Percentiles rank a stretch among this genome's conserved stretches.
Conservation (phyloP, 2,888 invertebrate genomes). For the Colletes collaris region DNA sequence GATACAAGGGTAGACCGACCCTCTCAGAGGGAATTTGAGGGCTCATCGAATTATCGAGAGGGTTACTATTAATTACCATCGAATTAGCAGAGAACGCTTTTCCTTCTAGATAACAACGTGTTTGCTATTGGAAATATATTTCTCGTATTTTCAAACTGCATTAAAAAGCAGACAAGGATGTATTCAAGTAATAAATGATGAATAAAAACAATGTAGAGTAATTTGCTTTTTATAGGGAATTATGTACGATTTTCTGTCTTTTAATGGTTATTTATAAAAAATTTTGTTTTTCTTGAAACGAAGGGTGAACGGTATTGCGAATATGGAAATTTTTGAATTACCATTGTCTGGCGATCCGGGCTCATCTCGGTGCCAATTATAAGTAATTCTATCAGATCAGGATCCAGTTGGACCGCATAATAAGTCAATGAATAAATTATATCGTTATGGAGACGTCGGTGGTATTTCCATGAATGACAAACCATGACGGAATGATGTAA, state of each 20-base stretch:
- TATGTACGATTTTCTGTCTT: neutral
- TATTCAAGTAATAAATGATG: no score
- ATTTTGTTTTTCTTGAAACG: neutral
- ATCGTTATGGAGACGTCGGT: constrained; percentile 11
- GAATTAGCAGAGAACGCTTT: constrained; percentile 55
- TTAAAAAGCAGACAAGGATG: no score
- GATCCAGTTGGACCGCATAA: constrained; percentile 20
- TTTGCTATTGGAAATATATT: no score
- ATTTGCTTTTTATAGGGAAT: no score
- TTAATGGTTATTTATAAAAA: neutral
- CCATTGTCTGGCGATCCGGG: constrained; percentile 24
- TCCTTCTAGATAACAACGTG: constrained; percentile 3
- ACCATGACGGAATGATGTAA: constrained; percentile 35
- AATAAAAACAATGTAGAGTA: no score
- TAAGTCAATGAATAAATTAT: constrained; percentile 58
- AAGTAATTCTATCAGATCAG: constrained; percentile 40
- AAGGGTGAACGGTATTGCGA: neutral
- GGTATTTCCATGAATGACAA: constrained; percentile 49
- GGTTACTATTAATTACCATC: constrained; percentile 70
- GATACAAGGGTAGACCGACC: constrained; percentile 47
- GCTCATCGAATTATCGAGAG: constrained; percentile 70
- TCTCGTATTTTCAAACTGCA: no score
- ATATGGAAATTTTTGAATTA: constrained; percentile 19
- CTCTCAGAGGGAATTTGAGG: constrained; percentile 48
- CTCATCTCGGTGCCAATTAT: constrained; percentile 41